Evolutionary conservation across 1,140 invertebrate genomes (phyloP), one percentile per base, ranked within the genome.

Genomic region (Drosophila seguyi): DNA sequence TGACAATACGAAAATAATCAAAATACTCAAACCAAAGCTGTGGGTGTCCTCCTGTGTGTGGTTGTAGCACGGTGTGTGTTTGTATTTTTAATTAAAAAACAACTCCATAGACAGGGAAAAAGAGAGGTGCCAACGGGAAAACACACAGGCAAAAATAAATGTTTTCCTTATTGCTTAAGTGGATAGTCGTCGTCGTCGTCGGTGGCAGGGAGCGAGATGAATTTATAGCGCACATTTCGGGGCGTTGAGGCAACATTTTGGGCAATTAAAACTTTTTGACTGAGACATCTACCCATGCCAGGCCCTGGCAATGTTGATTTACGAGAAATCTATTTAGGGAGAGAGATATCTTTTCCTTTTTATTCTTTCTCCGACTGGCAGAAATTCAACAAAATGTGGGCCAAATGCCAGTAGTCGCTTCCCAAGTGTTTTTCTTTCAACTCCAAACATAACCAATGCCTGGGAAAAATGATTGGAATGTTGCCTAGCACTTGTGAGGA

Each of bases 21-120:
- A 84, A 79, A 80, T 66, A 79, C 56, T 65, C 55, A 22, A 25
- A 14, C n/a, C 29, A 36, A 22, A 53, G n/a, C 7, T 27, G 7
- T 42, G 8, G 0, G 22, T 3, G 27, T 4, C n/a, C n/a, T n/a
- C n/a, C n/a, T n/a, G 16, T 25, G 16, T 18, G n/a, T n/a, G 8
- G 39, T 22, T 22, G n/a, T 14, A 20, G 18, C n/a, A 5, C n/a
- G 14, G 58, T 56, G 67, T 68, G 48, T 74, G 67, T 85, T 80
- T 76, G 60, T 85, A 39, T 61, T 85, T 79, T 86, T 85, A 86
- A 85, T 86, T 85, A 78, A 85, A 85, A 85, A 72, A 47, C 53
- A 78, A 61, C 29, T 71, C 20, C 14, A 58, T 41, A 71, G 34
- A 39, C 67, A 45, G n/a, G 0, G 11, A 34, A 6, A 18, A 8